Conservation (phyloP, 2,888 invertebrate species). For the Cephonodes hylas region DNA sequence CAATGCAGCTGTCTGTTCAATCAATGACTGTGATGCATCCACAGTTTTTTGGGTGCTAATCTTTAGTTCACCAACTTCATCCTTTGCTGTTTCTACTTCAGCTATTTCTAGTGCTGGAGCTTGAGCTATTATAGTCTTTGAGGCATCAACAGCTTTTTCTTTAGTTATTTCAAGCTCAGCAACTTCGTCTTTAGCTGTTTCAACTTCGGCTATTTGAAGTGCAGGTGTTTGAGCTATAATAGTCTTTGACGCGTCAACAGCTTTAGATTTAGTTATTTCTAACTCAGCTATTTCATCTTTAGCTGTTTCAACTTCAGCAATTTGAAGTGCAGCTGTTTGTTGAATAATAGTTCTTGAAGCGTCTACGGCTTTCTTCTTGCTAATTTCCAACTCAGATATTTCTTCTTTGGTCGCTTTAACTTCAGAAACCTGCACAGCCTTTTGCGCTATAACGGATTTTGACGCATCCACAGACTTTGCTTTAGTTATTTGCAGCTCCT, state of each 20-base stretch:
- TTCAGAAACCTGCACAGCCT: slow-evolving; percentile 16
- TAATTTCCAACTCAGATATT: neutral
- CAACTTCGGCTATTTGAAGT: slow-evolving; percentile 9
- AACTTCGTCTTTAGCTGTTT: slow-evolving; percentile 7
- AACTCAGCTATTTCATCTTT: slow-evolving; percentile 19
- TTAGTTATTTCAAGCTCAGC: slow-evolving; percentile 1
- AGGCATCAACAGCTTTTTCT: neutral
- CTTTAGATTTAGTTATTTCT: neutral
- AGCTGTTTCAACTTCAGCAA: slow-evolving; percentile 19
- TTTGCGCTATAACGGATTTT: slow-evolving; percentile 20
- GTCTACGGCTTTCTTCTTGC: neutral
- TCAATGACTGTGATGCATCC: neutral
- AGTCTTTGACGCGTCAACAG: neutral
- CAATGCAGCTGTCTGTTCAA: slow-evolving; percentile 2
- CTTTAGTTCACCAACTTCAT: slow-evolving; percentile 4
- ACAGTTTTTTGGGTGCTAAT: neutral
- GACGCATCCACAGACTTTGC: slow-evolving; percentile 23
- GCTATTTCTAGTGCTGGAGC: neutral
- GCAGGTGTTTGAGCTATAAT: neutral
- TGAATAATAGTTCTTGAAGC: neutral
- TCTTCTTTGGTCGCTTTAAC: slow-evolving; percentile 22
- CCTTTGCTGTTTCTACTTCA: slow-evolving; percentile 7
- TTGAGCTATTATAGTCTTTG: neutral
- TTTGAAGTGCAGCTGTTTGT: slow-evolving; percentile 14
- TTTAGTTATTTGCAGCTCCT: neutral